Percentiles rank a stretch among this genome's conserved stretches.
These are phyloP conservation scores for Drosophila lutescens DNA, from an alignment of 2,888 invertebrate genomes.

Conservation along the genomic window DNA sequence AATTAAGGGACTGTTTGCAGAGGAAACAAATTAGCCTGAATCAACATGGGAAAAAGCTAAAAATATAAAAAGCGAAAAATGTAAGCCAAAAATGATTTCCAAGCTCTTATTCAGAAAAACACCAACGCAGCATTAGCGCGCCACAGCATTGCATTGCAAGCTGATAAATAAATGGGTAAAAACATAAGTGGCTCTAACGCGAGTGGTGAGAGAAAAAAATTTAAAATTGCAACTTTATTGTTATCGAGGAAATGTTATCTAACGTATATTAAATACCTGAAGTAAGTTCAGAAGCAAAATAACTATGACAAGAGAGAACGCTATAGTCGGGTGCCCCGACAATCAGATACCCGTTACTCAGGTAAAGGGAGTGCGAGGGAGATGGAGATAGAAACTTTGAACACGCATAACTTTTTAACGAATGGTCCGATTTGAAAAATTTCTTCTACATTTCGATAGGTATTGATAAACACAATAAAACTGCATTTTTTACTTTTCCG, in stretches of 20 bases:
- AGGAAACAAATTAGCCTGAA: conserved; percentile 30
- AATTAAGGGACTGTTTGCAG: conserved; percentile 8
- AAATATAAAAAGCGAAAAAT: conserved; percentile 4
- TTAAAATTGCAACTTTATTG: not conserved
- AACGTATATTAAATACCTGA: not conserved
- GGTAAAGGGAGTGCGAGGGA: too few relatives aligned
- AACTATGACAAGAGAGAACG: not conserved
- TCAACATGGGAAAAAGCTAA: conserved; percentile 26
- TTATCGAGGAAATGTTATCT: too few relatives aligned
- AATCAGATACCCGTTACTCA: too few relatives aligned
- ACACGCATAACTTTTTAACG: too few relatives aligned
- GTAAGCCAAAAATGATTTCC: not conserved
- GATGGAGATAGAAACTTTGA: too few relatives aligned
- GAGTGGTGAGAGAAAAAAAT: too few relatives aligned
- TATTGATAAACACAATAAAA: too few relatives aligned
- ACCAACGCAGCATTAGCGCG: not conserved
- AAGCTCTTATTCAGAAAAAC: not conserved
- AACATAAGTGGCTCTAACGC: not conserved
- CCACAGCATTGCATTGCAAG: not conserved
- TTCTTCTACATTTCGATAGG: too few relatives aligned
- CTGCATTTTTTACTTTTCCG: too few relatives aligned
- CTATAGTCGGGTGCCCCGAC: too few relatives aligned
- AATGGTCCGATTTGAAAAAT: too few relatives aligned
- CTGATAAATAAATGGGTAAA: not conserved
- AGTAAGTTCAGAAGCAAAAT: not conserved